These are phyloP conservation scores for Aplidium turbinatum DNA, from an alignment of 23 tunicate genomes.

Conservation along the genomic window DNA sequence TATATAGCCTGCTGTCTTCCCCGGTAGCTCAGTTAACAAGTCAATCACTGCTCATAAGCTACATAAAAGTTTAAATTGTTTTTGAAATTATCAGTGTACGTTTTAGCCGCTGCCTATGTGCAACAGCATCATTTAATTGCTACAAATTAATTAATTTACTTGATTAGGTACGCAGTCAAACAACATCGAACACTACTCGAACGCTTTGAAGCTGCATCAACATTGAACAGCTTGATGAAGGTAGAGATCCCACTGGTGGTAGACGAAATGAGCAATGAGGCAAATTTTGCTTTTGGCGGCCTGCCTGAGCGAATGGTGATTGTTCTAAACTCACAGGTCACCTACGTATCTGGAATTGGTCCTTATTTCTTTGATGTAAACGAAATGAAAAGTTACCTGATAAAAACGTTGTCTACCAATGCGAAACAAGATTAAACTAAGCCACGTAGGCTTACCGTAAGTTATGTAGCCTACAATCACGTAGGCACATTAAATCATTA, in stretches of 20 bases:
- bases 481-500: too few species aligned
- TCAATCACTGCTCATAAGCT: too few species aligned
- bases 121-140: too few species aligned
- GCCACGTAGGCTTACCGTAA: too few species aligned
- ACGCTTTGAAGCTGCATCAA: conserved; percentile 37
- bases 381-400: conserved; percentile 32
- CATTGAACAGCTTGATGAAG: conserved; percentile 15
- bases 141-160: too few species aligned
- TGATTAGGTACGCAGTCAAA: conserved; percentile 28
- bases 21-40: too few species aligned
- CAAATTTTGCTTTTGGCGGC: conserved; percentile 47
- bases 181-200: conserved; percentile 37
- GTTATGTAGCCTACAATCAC: too few species aligned
- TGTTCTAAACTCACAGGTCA: conserved; percentile 15
- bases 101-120: too few species aligned
- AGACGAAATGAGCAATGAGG: conserved; percentile 48
- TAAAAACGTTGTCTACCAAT: not conserved
- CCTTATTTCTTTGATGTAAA: conserved; percentile 43
- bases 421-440: too few species aligned
- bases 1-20: too few species aligned
- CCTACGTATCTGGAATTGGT: conserved; percentile 54
- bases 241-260: conserved; percentile 22
- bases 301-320: conserved; percentile 60
- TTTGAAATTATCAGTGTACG: too few species aligned
- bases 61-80: too few species aligned